phyloP scores from a whole-genome alignment of 2,797 vertebrate species.

The Sciaenops ocellatus region DNA sequence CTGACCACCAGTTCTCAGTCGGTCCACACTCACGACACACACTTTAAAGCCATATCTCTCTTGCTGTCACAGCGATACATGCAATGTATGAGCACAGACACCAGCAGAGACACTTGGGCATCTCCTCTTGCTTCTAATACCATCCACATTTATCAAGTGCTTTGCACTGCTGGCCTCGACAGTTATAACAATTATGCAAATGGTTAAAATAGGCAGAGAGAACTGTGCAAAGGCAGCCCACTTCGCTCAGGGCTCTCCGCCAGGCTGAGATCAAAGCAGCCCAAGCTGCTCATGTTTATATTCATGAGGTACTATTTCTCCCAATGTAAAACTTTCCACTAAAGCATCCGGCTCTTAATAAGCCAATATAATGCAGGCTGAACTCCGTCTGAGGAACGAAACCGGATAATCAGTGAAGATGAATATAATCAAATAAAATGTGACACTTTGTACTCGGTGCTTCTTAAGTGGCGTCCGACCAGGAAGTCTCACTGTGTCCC shows the following conservation, averaged over 20 bases:
- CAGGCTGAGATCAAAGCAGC: conserved; percentile 77
- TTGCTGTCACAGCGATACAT: conserved; percentile 31
- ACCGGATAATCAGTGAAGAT: conserved; percentile 36
- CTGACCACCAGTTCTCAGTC: conserved; percentile 5
- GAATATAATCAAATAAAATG: conserved; percentile 24
- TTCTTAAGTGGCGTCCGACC: conserved; percentile 1
- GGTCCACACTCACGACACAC: conserved; percentile 10
- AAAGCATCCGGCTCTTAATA: conserved; percentile 66
- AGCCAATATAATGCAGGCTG: conserved; percentile 39
- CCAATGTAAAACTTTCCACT: conserved; percentile 68
- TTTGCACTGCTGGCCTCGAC: conserved; percentile 67
- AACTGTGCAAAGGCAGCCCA: conserved; percentile 60
- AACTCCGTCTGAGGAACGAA: conserved; percentile 20
- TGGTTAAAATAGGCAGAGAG: conserved; percentile 67
- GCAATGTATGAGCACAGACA: conserved; percentile 23
- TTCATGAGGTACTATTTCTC: conserved; percentile 70
- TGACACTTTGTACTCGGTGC: neutral
- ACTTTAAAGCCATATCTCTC: conserved; percentile 25
- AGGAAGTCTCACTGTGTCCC: conserved; percentile 1
- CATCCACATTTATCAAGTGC: conserved; percentile 68
- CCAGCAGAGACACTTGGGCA: conserved; percentile 41
- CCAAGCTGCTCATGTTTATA: conserved; percentile 81
- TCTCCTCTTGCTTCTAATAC: conserved; percentile 51
- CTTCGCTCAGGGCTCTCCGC: conserved; percentile 71
- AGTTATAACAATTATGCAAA: conserved; percentile 79